A percentile compares a stretch with the other conserved stretches of the same genome.
phyloP scores from a whole-genome alignment of 1,140 invertebrate genomes.

The Zaprionus taronus region DNA sequence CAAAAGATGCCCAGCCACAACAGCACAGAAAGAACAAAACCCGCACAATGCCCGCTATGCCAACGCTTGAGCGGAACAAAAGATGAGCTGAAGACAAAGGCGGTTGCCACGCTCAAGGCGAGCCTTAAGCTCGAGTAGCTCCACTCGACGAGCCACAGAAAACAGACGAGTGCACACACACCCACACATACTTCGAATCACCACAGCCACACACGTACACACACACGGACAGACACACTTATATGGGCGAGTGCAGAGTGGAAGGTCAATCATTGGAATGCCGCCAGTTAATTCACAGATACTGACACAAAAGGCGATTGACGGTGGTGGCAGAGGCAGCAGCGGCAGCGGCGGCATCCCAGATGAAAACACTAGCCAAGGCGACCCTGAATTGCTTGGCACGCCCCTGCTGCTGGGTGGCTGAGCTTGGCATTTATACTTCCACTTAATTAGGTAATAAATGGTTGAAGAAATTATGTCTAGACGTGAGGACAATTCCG shows the following conservation, averaged over 20 bases:
- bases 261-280: conserved; percentile 82
- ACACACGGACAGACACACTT: conserved; percentile 30
- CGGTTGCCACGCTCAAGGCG: conserved; percentile 71
- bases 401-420: conserved; percentile 60
- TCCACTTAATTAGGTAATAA: conserved; percentile 85
- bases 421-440: conserved; percentile 81
- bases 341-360: conserved; percentile 12
- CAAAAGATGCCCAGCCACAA: conserved; percentile 38
- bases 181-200: neutral
- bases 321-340: no score
- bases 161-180: conserved; percentile 20
- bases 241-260: conserved; percentile 25
- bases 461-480: conserved; percentile 85
- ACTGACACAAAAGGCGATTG: conserved; percentile 65
- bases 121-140: conserved; percentile 66
- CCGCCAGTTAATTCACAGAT: conserved; percentile 80
- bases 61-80: conserved; percentile 61
- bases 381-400: conserved; percentile 43
- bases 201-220: conserved; percentile 20
- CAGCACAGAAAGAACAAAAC: conserved; percentile 39
- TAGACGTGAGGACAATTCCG: conserved; percentile 84
- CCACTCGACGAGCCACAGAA: conserved; percentile 55
- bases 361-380: conserved; percentile 49
- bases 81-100: conserved; percentile 75
- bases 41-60: conserved; percentile 60